Base-by-base conservation (phyloP, 2,797 vertebrate species). In the Danio kyathit region DNA sequence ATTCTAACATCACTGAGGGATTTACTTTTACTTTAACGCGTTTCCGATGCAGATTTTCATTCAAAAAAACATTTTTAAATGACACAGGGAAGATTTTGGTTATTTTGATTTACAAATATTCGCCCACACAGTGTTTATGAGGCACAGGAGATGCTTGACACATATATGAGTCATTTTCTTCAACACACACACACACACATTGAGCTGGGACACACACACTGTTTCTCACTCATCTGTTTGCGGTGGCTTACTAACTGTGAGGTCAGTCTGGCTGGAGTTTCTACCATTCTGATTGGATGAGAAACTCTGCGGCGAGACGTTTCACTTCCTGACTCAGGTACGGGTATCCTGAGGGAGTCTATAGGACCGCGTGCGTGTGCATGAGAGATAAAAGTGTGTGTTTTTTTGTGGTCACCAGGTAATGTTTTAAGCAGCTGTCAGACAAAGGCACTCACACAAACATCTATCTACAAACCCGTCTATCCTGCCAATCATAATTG, bases 341-440 rank as follows among this genome's bases (percentile, higher is more conserved):
- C 70, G 70, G 21, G 59, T 19, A 67, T 81, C 80, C 85, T 48
- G 43, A 56, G 83, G 78, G 79, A 83, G 83, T 83, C 63, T 29
- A n/a, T 84, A 60, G 64, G 38, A 5, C 10, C 0, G 63, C 7
- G 73, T 44, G 54, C 61, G 71, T 66, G 16, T 74, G 60, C 10
- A 12, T 46, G 59, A 19, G 57, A 76, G 73, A 48, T 79, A 66
- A 69, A 67, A 75, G 51, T 40, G 59, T 83, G 60, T 72, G n/a
- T 29, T 1, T 66, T 59, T 38, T 67, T 70, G 64, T 64, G 52
- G 29, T 70, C 77, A 79, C 61, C 78, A 75, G 72, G 65, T 84
- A 78, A 86, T 84, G 77, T 63, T 65, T 74, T 71, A 80, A 81
- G 65, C 85, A 86, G 85, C 80, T 86, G 85, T 74, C 43, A 72